Conservation (phyloP, 2,797 vertebrate species). For the Chromis chromis region DNA sequence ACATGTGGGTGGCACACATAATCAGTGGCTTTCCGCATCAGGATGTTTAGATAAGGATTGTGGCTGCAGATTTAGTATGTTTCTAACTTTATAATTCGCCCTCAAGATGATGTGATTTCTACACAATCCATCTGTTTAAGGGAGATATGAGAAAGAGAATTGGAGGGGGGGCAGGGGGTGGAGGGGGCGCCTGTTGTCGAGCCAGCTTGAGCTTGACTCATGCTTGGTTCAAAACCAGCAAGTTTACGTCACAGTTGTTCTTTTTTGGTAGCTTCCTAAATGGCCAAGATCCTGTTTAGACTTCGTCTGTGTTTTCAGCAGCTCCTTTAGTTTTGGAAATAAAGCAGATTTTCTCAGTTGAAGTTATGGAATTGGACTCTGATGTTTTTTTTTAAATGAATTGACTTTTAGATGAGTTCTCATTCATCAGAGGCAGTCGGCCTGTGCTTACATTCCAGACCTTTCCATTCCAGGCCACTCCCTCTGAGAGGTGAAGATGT, state of each 20-base stretch:
- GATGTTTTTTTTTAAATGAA: no score
- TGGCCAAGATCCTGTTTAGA: not conserved
- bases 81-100: constrained; percentile 63
- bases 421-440: not conserved
- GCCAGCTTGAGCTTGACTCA: constrained; percentile 14
- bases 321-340: not conserved
- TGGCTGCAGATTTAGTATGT: constrained; percentile 63
- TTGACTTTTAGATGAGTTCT: not conserved
- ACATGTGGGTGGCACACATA: constrained; percentile 65
- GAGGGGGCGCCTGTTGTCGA: not conserved
- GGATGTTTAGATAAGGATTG: constrained; percentile 74
- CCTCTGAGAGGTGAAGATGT: constrained; percentile 33
- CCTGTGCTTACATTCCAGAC: constrained; percentile 47
- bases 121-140: constrained; percentile 37
- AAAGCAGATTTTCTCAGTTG: not conserved
- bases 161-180: not conserved
- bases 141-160: constrained; percentile 49
- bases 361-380: not conserved
- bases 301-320: not conserved
- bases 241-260: constrained; percentile 4
- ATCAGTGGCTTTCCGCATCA: constrained; percentile 71
- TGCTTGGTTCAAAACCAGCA: constrained; percentile 16
- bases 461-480: constrained; percentile 27
- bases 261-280: constrained; percentile 3
- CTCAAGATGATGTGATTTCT: constrained; percentile 59